Conservation (phyloP, 2,888 invertebrate species). For the Cetonia aurata region DNA sequence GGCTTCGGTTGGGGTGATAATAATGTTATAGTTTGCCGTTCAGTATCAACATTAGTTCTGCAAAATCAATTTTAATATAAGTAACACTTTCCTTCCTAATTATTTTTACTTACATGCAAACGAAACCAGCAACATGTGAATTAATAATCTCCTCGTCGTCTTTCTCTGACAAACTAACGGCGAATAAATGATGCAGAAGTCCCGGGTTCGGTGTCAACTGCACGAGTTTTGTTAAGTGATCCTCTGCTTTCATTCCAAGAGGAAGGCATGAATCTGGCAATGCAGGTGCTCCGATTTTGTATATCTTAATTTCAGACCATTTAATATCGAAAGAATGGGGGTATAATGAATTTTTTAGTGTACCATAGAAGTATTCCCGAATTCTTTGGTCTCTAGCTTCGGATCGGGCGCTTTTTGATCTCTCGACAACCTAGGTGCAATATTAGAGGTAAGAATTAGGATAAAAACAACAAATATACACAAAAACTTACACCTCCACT, state of each 20-base stretch:
- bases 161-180: slow-evolving; percentile 87
- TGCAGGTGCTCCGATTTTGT: slow-evolving; percentile 93
- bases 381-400: slow-evolving; percentile 86
- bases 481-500: slow-evolving; percentile 88
- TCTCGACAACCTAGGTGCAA: slow-evolving; percentile 81
- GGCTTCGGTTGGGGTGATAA: slow-evolving; percentile 95
- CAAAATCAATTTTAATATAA: slow-evolving; percentile 49
- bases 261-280: slow-evolving; percentile 97
- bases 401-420: slow-evolving; percentile 77
- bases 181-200: slow-evolving; percentile 88
- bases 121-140: slow-evolving; percentile 90
- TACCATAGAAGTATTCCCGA: slow-evolving; percentile 96
- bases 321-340: slow-evolving; percentile 96
- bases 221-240: slow-evolving; percentile 91
- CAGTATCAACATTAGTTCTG: slow-evolving; percentile 92
- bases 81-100: neutral
- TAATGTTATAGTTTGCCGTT: slow-evolving; percentile 88
- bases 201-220: slow-evolving; percentile 80
- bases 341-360: slow-evolving; percentile 77
- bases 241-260: slow-evolving; percentile 93
- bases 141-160: slow-evolving; percentile 88
- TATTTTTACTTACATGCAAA: slow-evolving; percentile 85
- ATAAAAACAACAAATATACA: neutral
- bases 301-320: slow-evolving; percentile 89
- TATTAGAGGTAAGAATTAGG: neutral